phyloP scores from a whole-genome alignment of 1,140 invertebrate genomes.

The Solenopsis invicta region DNA sequence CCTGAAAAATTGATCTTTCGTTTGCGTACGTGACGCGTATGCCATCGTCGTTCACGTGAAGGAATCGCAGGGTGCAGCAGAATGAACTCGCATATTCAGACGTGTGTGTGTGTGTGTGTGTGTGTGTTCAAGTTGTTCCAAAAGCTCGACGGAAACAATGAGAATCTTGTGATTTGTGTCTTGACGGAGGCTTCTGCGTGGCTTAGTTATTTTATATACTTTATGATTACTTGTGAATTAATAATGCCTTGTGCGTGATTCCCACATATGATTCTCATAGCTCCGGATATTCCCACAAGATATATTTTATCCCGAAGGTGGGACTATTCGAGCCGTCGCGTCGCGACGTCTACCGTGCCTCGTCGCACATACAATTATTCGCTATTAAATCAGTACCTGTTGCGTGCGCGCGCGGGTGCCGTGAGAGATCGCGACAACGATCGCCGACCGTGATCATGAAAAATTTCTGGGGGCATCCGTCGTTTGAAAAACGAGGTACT shows the following conservation, averaged over 20 bases:
- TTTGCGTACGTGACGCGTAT: slow-evolving; percentile 52
- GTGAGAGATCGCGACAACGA: slow-evolving; percentile 1
- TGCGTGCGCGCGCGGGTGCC: slow-evolving; percentile 49
- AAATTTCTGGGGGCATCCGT: not conserved
- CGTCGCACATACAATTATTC: slow-evolving; percentile 68
- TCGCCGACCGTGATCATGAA: slow-evolving; percentile 24
- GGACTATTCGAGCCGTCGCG: not conserved
- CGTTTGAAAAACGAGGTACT: not conserved
- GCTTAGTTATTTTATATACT: slow-evolving; percentile 16
- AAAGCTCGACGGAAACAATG: slow-evolving; percentile 12
- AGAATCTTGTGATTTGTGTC: slow-evolving; percentile 11
- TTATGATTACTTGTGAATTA: slow-evolving; percentile 20
- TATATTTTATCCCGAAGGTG: slow-evolving; percentile 12
- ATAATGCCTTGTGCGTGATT: slow-evolving; percentile 10
- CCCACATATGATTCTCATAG: not conserved
- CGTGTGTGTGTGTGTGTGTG: not conserved
- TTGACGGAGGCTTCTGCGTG: not conserved
- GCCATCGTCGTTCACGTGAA: slow-evolving; percentile 13
- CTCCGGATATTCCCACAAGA: slow-evolving; percentile 33
- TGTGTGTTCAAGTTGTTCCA: not conserved
- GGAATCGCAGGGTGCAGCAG: slow-evolving; percentile 1
- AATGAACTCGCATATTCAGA: not conserved
- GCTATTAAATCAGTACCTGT: slow-evolving; percentile 75
- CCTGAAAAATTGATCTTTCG: slow-evolving; percentile 67
- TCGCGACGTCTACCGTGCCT: slow-evolving; percentile 24